Evolutionary conservation across 2,797 vertebrate species (phyloP).

Genomic region (Prionace glauca): DNA sequence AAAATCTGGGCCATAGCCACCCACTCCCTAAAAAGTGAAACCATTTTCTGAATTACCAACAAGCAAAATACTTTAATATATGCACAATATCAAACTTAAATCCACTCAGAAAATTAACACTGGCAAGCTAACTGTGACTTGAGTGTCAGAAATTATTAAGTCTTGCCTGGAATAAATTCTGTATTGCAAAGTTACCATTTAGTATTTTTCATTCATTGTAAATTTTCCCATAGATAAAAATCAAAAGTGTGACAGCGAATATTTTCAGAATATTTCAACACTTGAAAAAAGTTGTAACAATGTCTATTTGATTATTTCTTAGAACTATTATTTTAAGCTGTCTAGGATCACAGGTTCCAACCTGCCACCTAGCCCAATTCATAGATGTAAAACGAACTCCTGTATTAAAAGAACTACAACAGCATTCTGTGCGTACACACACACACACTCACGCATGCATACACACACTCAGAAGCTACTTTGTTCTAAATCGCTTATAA

Average conservation of each 20-base stretch:
- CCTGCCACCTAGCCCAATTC: not conserved
- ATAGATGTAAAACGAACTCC: not conserved
- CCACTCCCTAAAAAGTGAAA: not conserved
- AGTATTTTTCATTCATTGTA: not conserved
- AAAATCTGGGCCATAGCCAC: too few species aligned
- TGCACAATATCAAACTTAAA: not conserved
- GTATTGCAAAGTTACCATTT: not conserved
- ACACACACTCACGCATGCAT: too few species aligned
- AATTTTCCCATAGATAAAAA: not conserved
- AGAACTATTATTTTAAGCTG: not conserved
- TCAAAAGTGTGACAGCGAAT: not conserved
- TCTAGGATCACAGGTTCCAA: not conserved
- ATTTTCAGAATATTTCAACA: not conserved
- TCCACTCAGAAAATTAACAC: not conserved
- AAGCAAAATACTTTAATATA: not conserved
- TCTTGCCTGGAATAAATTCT: not conserved
- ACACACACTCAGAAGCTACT: too few species aligned
- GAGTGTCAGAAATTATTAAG: not conserved
- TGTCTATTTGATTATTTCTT: not conserved
- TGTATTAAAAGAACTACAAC: not conserved
- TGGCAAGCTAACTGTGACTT: not conserved
- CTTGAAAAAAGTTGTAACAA: not conserved
- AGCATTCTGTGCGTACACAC: not conserved
- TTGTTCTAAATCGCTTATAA: not conserved
- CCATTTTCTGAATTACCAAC: not conserved